These are phyloP conservation scores for Parazoanthus darwini DNA, from an alignment of 92 coral and sea anemone species.

Conservation along the genomic window DNA sequence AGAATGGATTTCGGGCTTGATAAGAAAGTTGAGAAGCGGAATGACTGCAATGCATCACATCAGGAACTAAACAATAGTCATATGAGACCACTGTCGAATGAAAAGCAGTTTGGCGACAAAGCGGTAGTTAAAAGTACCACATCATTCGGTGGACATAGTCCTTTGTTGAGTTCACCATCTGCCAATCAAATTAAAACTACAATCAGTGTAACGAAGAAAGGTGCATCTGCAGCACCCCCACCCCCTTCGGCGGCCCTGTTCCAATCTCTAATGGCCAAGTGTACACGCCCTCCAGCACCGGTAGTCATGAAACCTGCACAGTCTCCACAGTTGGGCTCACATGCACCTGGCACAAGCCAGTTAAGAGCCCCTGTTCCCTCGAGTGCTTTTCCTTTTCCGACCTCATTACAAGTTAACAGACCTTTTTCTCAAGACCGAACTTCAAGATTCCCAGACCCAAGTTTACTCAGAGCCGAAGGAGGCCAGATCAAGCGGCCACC, in stretches of 20 bases:
- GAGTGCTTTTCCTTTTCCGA: background rate
- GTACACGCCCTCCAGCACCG: slow-evolving; percentile 80
- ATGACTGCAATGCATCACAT: background rate
- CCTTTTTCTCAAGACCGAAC: background rate
- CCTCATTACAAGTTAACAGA: background rate
- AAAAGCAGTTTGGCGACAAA: background rate
- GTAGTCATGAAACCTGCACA: slow-evolving; percentile 57
- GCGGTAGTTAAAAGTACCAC: background rate
- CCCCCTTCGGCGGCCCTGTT: slow-evolving; percentile 86
- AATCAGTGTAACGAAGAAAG: background rate
- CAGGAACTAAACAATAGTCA: background rate
- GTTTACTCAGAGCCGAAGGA: background rate
- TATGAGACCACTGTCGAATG: background rate
- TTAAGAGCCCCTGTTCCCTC: background rate
- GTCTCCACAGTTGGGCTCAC: background rate
- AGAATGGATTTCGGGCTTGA: background rate
- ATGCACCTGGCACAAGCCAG: background rate
- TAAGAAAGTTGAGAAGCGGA: background rate
- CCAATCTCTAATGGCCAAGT: slow-evolving; percentile 77
- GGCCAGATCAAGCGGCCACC: background rate
- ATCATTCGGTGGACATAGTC: background rate
- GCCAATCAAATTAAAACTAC: background rate
- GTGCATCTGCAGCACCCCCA: slow-evolving; percentile 70
- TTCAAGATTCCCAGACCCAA: slow-evolving; percentile 4
- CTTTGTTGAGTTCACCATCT: background rate